A percentile compares a stretch with the other conserved stretches of the same genome.
Evolutionary conservation across 2,888 invertebrate species (phyloP).

Genomic region (Chrysolina americana): DNA sequence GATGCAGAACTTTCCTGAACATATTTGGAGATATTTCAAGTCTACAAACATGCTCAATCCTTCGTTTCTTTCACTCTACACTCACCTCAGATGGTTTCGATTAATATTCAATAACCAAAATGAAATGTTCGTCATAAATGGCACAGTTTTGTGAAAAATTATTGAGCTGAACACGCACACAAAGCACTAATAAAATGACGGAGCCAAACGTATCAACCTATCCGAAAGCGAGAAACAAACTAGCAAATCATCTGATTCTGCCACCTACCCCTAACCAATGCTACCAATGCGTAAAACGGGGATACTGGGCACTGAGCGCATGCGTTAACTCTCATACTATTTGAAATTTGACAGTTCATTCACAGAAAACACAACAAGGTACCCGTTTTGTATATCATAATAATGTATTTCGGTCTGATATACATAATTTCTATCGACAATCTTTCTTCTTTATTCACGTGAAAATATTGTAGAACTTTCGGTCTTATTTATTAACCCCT

Average conservation of each 20-base stretch:
- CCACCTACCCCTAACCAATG: not conserved
- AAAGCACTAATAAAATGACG: conserved; percentile 53
- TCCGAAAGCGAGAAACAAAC: conserved; percentile 42
- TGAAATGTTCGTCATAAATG: conserved; percentile 48
- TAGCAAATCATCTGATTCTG: conserved; percentile 31
- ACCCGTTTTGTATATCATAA: too few relatives aligned
- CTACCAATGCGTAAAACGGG: not conserved
- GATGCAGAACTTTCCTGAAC: conserved; percentile 18
- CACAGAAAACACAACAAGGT: too few relatives aligned
- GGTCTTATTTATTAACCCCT: too few relatives aligned
- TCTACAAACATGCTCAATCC: not conserved
- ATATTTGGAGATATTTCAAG: not conserved
- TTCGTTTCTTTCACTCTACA: conserved; percentile 11
- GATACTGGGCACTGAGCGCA: not conserved
- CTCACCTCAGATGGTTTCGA: conserved; percentile 46
- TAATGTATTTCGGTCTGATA: too few relatives aligned
- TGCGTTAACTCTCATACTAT: not conserved
- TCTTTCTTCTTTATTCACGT: too few relatives aligned
- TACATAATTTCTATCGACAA: too few relatives aligned
- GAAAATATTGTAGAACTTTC: too few relatives aligned
- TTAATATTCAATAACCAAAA: conserved; percentile 28
- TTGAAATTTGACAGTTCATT: not conserved
- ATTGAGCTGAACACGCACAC: conserved; percentile 49
- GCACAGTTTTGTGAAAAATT: conserved; percentile 48
- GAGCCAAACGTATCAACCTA: conserved; percentile 45